Evolutionary conservation across 1,140 invertebrate species (phyloP), one percentile per base, ranked within the genome.

Genomic region (Lepidotrigona ventralis): DNA sequence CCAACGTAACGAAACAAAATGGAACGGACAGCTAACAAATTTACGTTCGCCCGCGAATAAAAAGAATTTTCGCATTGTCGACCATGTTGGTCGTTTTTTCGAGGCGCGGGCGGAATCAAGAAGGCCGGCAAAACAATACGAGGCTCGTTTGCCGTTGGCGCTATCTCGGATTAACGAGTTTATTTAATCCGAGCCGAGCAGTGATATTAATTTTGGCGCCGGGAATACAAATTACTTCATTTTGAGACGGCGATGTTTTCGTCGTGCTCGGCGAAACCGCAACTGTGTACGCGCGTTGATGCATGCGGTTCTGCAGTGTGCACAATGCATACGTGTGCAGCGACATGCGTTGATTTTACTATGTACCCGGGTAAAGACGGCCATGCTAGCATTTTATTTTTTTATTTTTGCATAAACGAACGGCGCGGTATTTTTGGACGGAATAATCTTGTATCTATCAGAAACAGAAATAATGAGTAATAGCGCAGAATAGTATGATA

Each of bases 181-280:
- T 64, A 39, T 78, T 66, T 81, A 78, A 87, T 74, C 85, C 78
- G 11, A 23, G 12, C 39, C 56, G 2, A 23, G 17, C 51, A 26
- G 72, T 58, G 76, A 77, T 88, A 88, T 88, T 87, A 88, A 85
- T 88, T 88, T 70, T 17, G 23, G 33, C 79, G 60, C 23, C 26
- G 66, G 23, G 60, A 33, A 82, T 75, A 84, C 79, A 85, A 85
- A 88, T 87, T 80, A 56, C 72, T 78, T 77, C 56, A 39, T 78
- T 84, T 84, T 1, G 70, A 21, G n/a, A 19, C 39, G 26, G 11
- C 54, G 29, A 2, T 66, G 19, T 66, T 66, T 66, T 66, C 17
- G 29, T 19, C n/a, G 63, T 9, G 19, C 26, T 19, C 23, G 39
- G n/a, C 21, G 8, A 53, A 51, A 53, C n/a, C 76, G 33, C 58